A percentile compares a stretch with the other conserved stretches of the same genome.
phyloP scores from a whole-genome alignment of 2,113 vertebrate species.

The Physeter macrocephalus region DNA sequence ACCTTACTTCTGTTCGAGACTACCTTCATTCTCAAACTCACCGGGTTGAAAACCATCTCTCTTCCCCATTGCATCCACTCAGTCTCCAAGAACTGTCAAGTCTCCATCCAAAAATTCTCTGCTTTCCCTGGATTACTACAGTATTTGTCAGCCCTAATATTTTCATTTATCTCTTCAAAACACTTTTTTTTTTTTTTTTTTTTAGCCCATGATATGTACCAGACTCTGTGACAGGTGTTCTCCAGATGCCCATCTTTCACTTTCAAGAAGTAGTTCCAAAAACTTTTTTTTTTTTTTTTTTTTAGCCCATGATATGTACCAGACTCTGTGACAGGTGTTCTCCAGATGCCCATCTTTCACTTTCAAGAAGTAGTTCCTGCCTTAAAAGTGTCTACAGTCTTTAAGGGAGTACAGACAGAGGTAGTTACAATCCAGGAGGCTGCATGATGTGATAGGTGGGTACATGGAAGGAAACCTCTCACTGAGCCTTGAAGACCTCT shows the following conservation, averaged over 20 bases:
- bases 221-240: not conserved
- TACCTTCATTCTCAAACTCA: not conserved
- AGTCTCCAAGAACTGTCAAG: not conserved
- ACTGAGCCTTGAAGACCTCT: not conserved
- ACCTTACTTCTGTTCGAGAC: not conserved
- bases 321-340: not conserved
- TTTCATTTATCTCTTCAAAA: slow-evolving; percentile 4
- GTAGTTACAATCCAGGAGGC: not conserved
- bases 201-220: not conserved
- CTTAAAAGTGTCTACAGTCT: not conserved
- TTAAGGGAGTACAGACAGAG: not conserved
- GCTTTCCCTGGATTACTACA: not conserved
- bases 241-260: not conserved
- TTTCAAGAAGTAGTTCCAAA: not conserved
- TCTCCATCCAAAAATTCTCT: not conserved
- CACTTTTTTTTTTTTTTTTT: not conserved
- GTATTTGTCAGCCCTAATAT: not conserved
- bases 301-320: not conserved
- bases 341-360: not conserved
- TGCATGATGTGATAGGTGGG: not conserved
- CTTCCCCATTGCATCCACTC: not conserved
- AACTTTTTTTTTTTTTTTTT: not conserved
- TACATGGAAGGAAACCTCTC: not conserved
- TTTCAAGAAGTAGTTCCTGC: not conserved
- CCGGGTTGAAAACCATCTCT: not conserved